A percentile compares a stretch with the other conserved stretches of the same genome.
These are phyloP conservation scores for Phytoseiulus persimilis DNA, from an alignment of 2,888 invertebrate species.

Conservation along the genomic window DNA sequence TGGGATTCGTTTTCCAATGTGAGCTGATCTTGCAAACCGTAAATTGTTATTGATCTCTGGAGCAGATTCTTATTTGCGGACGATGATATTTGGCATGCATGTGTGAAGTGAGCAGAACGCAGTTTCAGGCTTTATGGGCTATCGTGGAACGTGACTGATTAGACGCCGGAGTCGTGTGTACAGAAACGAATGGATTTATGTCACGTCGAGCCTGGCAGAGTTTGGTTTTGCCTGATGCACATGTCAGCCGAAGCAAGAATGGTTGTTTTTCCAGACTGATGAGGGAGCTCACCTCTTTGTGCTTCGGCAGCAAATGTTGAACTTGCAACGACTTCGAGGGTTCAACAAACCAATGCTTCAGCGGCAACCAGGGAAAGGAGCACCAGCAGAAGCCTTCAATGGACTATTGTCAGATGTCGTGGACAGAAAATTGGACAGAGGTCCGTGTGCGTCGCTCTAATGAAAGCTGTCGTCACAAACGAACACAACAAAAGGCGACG, in stretches of 20 bases:
- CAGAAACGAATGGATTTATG: too few relatives aligned
- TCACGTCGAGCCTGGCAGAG: too few relatives aligned
- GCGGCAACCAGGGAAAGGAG: not conserved
- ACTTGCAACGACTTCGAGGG: not conserved
- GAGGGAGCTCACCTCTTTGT: not conserved
- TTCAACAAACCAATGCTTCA: not conserved
- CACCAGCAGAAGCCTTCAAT: not conserved
- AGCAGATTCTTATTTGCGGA: not conserved
- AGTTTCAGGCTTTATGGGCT: not conserved
- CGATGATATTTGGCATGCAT: not conserved
- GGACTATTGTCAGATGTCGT: conserved; percentile 5
- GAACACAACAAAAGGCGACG: not conserved
- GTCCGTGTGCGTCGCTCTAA: not conserved
- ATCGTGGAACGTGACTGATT: too few relatives aligned
- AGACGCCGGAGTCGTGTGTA: too few relatives aligned
- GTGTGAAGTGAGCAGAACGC: not conserved
- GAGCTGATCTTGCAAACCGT: not conserved
- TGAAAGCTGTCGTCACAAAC: not conserved
- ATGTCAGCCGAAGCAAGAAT: too few relatives aligned
- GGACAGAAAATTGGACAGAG: not conserved
- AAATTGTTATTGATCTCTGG: not conserved
- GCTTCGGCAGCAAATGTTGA: not conserved
- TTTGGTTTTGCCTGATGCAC: too few relatives aligned
- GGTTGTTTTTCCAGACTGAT: not conserved
- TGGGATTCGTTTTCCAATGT: not conserved